phyloP scores from a whole-genome alignment of 2,113 vertebrate genomes.

The Mesembrinibis cayennensis region DNA sequence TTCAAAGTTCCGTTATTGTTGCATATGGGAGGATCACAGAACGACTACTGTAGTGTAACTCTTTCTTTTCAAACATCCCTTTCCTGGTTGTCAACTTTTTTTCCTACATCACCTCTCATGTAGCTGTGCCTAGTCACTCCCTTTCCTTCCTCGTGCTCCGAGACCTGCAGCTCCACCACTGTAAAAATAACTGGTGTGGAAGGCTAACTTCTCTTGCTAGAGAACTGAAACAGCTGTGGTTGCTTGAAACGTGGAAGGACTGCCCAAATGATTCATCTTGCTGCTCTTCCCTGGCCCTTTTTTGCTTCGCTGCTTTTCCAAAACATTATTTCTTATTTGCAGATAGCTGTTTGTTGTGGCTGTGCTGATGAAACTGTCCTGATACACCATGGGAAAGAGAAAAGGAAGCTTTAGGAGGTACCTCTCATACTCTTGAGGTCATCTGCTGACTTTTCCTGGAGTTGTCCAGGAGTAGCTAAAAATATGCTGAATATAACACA shows the following conservation, averaged over 20 bases:
- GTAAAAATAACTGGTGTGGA: background rate
- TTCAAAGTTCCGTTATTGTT: background rate
- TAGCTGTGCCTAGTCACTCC: constrained; percentile 25
- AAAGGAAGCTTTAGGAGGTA: background rate
- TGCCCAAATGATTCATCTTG: background rate
- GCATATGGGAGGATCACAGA: constrained; percentile 11
- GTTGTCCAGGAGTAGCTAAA: constrained; percentile 9
- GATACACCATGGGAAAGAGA: background rate
- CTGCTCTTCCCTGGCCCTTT: background rate
- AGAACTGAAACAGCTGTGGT: background rate
- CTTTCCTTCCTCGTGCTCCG: constrained; percentile 30
- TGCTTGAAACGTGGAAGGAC: background rate
- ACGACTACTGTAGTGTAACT: background rate
- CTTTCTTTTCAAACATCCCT: constrained; percentile 13
- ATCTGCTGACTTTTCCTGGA: background rate
- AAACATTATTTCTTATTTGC: background rate
- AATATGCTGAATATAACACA: background rate
- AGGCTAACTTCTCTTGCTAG: background rate
- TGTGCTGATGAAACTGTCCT: background rate
- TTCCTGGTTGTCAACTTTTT: constrained; percentile 5
- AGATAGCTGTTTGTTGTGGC: background rate
- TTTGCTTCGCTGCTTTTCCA: background rate
- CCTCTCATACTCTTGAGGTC: background rate
- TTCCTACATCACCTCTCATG: background rate
- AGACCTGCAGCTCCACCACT: background rate